Percentiles rank a stretch among this genome's conserved stretches.
Evolutionary conservation across 2,888 invertebrate genomes (phyloP).

Genomic region (Watsonalla cultraria): DNA sequence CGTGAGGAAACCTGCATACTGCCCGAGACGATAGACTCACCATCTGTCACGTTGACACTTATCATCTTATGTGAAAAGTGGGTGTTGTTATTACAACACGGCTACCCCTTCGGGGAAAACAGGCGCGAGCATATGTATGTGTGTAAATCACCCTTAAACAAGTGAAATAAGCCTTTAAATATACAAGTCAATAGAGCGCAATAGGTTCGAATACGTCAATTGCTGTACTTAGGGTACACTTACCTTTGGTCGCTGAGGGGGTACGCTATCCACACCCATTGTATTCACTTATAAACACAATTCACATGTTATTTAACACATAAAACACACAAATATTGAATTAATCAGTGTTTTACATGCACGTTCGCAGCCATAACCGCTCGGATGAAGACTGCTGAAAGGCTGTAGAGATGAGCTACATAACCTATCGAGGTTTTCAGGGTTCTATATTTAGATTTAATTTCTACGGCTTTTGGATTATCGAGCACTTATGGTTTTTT

Average conservation of each 20-base stretch:
- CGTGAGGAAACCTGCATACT: too few species aligned
- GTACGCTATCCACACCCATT: slow-evolving; percentile 65
- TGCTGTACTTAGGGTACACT: slow-evolving; percentile 22
- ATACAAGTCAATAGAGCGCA: background rate
- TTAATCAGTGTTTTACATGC: background rate
- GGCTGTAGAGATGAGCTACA: slow-evolving; percentile 25
- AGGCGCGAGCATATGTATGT: too few species aligned
- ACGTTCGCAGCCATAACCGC: background rate
- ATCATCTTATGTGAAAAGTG: too few species aligned
- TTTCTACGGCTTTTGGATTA: too few species aligned
- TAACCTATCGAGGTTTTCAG: slow-evolving; percentile 15
- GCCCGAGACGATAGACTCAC: too few species aligned
- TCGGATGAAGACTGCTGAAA: background rate
- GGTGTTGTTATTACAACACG: too few species aligned
- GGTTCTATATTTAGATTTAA: slow-evolving; percentile 1
- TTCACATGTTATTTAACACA: slow-evolving; percentile 24
- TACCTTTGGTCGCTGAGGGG: slow-evolving; percentile 45
- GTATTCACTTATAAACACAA: slow-evolving; percentile 22
- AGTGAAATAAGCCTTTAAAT: background rate
- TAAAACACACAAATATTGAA: background rate
- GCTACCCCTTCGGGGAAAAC: too few species aligned
- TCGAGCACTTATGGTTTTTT: too few species aligned
- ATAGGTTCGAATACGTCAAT: background rate
- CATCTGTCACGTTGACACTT: too few species aligned
- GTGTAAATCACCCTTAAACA: background rate